These are phyloP conservation scores for Forbesichthys papilliferus DNA, from an alignment of 2,113 vertebrate genomes.

Conservation along the genomic window DNA sequence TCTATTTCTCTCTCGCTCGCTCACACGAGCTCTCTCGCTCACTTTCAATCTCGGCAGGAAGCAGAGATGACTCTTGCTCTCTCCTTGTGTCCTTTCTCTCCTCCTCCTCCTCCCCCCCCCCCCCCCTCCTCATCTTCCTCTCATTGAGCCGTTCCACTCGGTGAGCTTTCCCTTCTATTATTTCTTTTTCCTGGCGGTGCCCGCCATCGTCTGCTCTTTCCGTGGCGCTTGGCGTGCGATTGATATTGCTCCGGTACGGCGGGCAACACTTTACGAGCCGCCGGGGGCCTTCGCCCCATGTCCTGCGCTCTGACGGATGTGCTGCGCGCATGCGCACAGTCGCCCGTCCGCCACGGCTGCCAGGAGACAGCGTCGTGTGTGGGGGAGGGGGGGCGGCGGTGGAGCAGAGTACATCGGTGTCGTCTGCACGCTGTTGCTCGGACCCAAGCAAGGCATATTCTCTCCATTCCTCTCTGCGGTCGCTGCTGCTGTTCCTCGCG, in stretches of 20 bases:
- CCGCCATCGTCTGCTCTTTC: constrained; percentile 21
- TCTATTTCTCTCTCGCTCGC: background rate
- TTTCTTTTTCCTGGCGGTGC: background rate
- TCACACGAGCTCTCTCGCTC: background rate
- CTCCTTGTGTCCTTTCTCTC: constrained; percentile 3
- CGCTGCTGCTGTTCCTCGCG: background rate
- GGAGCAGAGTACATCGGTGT: constrained; percentile 34
- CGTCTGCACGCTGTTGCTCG: constrained; percentile 65
- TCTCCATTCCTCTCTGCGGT: constrained; percentile 34
- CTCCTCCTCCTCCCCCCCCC: constrained; percentile 24
- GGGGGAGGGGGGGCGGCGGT: constrained; percentile 4
- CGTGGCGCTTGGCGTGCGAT: constrained; percentile 49
- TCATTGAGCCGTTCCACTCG: constrained; percentile 32
- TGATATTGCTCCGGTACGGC: constrained; percentile 53
- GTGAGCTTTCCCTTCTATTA: constrained; percentile 24
- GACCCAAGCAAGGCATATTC: constrained; percentile 67
- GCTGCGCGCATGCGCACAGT: constrained; percentile 28
- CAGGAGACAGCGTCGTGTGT: constrained; percentile 45
- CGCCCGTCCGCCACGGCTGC: constrained; percentile 62
- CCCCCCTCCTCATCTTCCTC: constrained; percentile 22
- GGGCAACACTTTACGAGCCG: constrained; percentile 66
- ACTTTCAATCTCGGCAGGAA: background rate
- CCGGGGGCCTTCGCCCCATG: constrained; percentile 61
- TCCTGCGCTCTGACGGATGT: constrained; percentile 71
- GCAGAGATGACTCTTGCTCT: constrained; percentile 1